Evolutionary conservation across 2,888 invertebrate genomes (phyloP).

Genomic region (Sympetrum striolatum): DNA sequence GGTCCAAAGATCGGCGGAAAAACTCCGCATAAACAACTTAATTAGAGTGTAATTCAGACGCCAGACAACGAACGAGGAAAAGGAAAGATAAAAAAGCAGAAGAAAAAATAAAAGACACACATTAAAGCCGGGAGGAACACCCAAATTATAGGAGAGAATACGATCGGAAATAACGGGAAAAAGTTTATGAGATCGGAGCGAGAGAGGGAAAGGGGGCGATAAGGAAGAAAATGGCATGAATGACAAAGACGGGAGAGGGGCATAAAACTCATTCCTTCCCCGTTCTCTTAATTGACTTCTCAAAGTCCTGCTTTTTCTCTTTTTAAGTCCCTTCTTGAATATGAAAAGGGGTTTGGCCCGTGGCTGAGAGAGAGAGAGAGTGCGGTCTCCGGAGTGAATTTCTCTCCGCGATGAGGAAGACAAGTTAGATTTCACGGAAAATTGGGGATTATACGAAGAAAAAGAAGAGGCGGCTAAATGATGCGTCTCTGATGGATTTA

Average conservation of each 20-base stretch:
- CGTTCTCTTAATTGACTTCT: constrained; percentile 35
- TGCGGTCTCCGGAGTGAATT: constrained; percentile 2
- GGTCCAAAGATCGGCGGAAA: too few species aligned
- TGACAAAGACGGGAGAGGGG: background rate
- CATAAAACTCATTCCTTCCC: constrained; percentile 11
- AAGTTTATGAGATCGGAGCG: background rate
- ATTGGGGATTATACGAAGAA: constrained; percentile 20
- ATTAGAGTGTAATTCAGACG: too few species aligned
- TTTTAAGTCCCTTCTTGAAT: constrained; percentile 35
- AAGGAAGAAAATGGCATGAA: background rate
- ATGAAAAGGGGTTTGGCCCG: constrained; percentile 38
- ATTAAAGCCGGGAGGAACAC: background rate
- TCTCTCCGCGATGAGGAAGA: background rate
- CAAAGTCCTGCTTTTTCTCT: constrained; percentile 30
- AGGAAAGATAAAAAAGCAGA: too few species aligned
- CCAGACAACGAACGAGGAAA: too few species aligned
- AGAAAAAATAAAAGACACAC: background rate
- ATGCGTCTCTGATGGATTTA: constrained; percentile 34
- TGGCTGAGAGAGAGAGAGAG: background rate
- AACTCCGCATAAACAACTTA: too few species aligned
- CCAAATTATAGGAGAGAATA: background rate
- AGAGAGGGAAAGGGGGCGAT: background rate
- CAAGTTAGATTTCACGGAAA: constrained; percentile 37
- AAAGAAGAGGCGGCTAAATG: constrained; percentile 16
- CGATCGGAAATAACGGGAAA: background rate